These are phyloP conservation scores for Vulpes lagopus DNA, from an alignment of 2,113 vertebrate genomes.

Conservation along the genomic window DNA sequence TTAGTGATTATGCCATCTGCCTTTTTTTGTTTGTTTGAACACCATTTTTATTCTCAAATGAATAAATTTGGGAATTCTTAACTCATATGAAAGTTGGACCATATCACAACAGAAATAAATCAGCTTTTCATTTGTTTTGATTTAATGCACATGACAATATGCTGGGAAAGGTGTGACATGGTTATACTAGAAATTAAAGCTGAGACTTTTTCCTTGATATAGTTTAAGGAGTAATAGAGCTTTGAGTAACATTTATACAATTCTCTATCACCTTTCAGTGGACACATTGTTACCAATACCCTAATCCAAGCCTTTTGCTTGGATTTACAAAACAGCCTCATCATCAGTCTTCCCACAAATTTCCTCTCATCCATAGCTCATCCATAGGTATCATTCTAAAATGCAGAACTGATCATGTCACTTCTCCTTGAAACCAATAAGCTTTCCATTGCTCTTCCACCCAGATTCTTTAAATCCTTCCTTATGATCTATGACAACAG, in stretches of 20 bases:
- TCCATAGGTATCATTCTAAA: background rate
- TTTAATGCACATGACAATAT: background rate
- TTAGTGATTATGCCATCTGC: background rate
- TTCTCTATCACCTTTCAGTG: background rate
- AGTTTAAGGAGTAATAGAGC: background rate
- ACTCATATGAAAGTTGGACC: background rate
- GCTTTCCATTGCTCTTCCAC: background rate
- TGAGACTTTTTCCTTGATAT: background rate
- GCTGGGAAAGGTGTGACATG: background rate
- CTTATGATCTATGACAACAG: background rate
- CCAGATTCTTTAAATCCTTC: background rate
- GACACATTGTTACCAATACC: background rate
- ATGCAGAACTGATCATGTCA: background rate
- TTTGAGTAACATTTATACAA: background rate
- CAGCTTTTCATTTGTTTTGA: background rate
- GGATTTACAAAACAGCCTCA: background rate
- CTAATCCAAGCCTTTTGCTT: background rate
- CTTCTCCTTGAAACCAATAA: background rate
- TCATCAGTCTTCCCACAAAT: background rate
- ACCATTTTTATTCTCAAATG: slow-evolving; percentile 30
- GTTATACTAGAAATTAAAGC: background rate
- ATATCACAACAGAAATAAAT: slow-evolving; percentile 22
- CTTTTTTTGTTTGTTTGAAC: background rate
- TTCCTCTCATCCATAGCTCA: background rate
- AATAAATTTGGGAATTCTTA: slow-evolving; percentile 46